Evolutionary conservation across 2,888 invertebrate species (phyloP).

Genomic region (Phragmatobia fuliginosa): DNA sequence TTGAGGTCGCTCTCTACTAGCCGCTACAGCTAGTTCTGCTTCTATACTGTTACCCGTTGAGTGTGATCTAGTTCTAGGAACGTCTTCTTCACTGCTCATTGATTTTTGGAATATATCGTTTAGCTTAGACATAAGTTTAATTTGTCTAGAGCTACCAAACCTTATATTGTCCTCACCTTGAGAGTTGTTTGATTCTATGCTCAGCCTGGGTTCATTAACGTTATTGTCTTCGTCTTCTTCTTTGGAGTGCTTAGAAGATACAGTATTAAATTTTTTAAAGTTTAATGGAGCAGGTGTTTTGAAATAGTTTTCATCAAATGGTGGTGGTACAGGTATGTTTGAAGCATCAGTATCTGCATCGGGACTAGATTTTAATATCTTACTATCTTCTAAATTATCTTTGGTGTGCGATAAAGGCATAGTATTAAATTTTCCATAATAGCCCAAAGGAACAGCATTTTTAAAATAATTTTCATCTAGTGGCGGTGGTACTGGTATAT

Average conservation of each 20-base stretch:
- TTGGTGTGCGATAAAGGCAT: constrained; percentile 52
- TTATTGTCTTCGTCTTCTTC: constrained; percentile 51
- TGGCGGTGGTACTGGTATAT: constrained; percentile 78
- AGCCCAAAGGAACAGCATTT: constrained; percentile 37
- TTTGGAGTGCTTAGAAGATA: constrained; percentile 58
- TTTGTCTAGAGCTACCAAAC: constrained; percentile 73
- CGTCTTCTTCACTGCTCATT: constrained; percentile 66
- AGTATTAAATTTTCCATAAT: constrained; percentile 52
- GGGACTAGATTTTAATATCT: constrained; percentile 15
- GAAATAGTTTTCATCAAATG: constrained; percentile 72
- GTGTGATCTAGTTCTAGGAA: constrained; percentile 70
- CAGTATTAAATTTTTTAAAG: constrained; percentile 55
- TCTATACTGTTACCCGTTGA: constrained; percentile 73
- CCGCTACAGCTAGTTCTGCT: constrained; percentile 49
- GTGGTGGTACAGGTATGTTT: constrained; percentile 53
- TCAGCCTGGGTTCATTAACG: constrained; percentile 61
- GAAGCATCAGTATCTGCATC: constrained; percentile 65
- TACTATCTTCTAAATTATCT: constrained; percentile 44
- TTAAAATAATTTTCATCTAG: constrained; percentile 73
- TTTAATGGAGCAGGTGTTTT: constrained; percentile 44
- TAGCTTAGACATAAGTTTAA: constrained; percentile 78
- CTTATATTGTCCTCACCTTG: constrained; percentile 66
- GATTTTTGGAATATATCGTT: constrained; percentile 76
- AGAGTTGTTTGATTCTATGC: constrained; percentile 65
- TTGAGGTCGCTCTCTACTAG: constrained; percentile 59